phyloP scores from a whole-genome alignment of 2,797 vertebrate species.

The Echiichthys vipera region DNA sequence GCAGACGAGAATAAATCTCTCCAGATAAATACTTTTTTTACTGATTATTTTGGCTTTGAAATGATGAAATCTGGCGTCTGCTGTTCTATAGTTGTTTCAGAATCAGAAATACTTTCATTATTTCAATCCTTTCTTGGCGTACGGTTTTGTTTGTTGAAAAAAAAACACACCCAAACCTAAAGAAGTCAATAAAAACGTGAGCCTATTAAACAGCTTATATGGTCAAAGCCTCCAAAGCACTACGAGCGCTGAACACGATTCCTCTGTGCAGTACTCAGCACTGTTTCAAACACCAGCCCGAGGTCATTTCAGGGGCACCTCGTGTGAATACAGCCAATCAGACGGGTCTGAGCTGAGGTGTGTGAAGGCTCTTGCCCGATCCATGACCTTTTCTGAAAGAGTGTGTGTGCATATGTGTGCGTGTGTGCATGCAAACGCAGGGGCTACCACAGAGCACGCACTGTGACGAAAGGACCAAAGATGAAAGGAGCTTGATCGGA shows the following conservation, averaged over 20 bases:
- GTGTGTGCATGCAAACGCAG: conserved; percentile 3
- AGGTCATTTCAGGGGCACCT: conserved; percentile 41
- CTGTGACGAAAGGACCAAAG: conserved; percentile 30
- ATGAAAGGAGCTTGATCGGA: conserved; percentile 52
- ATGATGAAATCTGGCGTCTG: too few relatives aligned
- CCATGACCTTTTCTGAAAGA: conserved; percentile 47
- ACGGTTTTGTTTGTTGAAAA: background rate
- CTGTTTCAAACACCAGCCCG: conserved; percentile 27
- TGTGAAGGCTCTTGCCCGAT: conserved; percentile 31
- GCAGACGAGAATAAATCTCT: background rate
- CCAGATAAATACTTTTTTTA: background rate
- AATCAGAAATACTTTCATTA: too few relatives aligned
- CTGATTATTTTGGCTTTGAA: background rate
- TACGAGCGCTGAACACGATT: background rate
- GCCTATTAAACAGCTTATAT: background rate
- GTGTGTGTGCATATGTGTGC: background rate
- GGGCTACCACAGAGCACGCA: background rate
- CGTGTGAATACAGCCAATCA: conserved; percentile 55
- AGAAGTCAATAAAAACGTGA: too few relatives aligned
- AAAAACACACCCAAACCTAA: background rate
- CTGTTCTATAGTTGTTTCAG: too few relatives aligned
- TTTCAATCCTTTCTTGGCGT: background rate
- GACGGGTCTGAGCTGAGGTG: conserved; percentile 41
- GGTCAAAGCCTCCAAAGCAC: background rate
- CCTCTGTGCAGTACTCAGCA: background rate